Base-by-base conservation (phyloP, 2,797 vertebrate species). In the Kryptolebias ocellatus region DNA sequence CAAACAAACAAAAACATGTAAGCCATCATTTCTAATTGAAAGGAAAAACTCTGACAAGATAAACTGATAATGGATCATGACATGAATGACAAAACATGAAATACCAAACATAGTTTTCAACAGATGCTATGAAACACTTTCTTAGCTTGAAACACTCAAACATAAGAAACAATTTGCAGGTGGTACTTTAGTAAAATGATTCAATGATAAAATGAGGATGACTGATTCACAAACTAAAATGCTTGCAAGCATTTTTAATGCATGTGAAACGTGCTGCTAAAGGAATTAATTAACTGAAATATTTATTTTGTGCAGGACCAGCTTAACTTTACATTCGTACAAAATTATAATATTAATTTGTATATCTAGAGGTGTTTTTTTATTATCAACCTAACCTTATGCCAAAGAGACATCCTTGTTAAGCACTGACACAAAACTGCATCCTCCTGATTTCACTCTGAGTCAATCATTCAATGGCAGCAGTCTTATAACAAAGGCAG, bases 361-460 rank as follows among this genome's bases (percentile, higher is more conserved):
- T 50, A 60, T 14, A 52, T 60, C 18, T 8, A 29, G 53, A 5
- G n/a, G 17, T 52, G 12, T 52, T 39, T 37, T 37, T 37, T 47
- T 53, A 53, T 18, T 29, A 60, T 56, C 57, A 49, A 31, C 69
- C 57, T 62, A 51, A 58, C 39, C 55, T 31, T 45, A 51, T 64
- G 70, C 83, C 27, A 84, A 76, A 76, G 45, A 74, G 52, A 27
- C 52, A 24, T 24, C 20, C 20, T 24, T 24, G 20, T 24, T 24
- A 24, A 24, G 20, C 20, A 24, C 20, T 24, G 20, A 24, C 20
- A 24, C 20, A 24, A 24, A 24, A 24, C 20, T 24, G 20, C 20
- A 24, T 24, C 20, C 20, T 24, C 20, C 51, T 66, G 27, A n/a
- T 44, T 54, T 60, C 29, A 45, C 20, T 58, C 20, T n/a, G 4